Evolutionary conservation across 1,140 invertebrate species (phyloP), one percentile per base, ranked within the genome.

Genomic region (Drosophila setifemur): DNA sequence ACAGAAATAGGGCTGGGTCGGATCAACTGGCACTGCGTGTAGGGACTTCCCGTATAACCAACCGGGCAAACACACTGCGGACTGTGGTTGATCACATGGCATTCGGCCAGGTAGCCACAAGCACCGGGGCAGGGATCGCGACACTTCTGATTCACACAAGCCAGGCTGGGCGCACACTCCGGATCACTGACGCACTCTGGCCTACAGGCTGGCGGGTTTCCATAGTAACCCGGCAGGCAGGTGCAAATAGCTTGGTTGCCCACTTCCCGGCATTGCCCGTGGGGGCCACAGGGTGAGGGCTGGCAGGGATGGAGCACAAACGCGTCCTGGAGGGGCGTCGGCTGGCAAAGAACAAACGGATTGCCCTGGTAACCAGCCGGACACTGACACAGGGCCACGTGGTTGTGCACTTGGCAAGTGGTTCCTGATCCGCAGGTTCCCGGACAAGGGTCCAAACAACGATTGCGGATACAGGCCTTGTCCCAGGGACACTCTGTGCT

Each of bases 81-180:
- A 86, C 95, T 95, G 73, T 97, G 96, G 60, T 95, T 96, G 3
- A 96, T 92, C 1, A 96, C 95, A 73, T 94, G 92, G 67, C 96
- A 97, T 43, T 95, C 92, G 0, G 96, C 95, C 69, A 95, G 94
- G 8, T 93, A 67, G 2, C 95, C 89, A 44, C 89, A 92, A 0
- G 92, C 92, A 0, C 92, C 92, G 1, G 91, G 91, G 77, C 92
- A 93, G 2, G 93, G 93, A 81, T 94, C 93, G 14, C 90, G 88
- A 61, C 93, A 94, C 82, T 92, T 93, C 45, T 92, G 92, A 69
- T 92, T 92, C 8, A 91, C 68, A 70, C 93, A 93, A 3, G 92
- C 92, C 33, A 91, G 50, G 68, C 91, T 91, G 2, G 91, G 83
- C 2, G 91, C 73, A 81, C 93, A 93, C 74, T 93, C 93, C 2